Evolutionary conservation across 2,888 invertebrate species (phyloP), one percentile per base, ranked within the genome.

Genomic region (Latrodectus hesperus): DNA sequence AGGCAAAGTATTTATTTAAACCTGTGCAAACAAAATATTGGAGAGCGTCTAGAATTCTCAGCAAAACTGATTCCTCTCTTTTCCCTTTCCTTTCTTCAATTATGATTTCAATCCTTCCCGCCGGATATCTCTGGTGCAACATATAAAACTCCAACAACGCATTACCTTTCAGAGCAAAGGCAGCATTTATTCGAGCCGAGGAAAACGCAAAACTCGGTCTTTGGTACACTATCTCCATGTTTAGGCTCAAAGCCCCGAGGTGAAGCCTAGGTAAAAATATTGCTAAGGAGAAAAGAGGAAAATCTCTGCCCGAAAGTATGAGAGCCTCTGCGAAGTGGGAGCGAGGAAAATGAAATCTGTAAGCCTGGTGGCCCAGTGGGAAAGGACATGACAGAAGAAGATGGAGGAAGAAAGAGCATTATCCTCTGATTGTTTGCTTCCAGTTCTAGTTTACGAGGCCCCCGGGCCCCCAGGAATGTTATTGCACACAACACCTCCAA

Each of bases 391-490:
- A 67, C 82, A 72, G 65, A 72, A 55, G 52, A 53, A 67, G 67
- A 51, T 49, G 38, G 67, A 73, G 64, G 53, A 74, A 81, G 67
- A 74, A 81, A 81, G 73, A 74, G 67, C 74, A 73, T 81, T 81
- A 74, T 67, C 60, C 70, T 68, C 70, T 82, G 82, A 82, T 82
- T 82, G 82, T 82, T 82, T 82, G 82, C 70, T 82, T 70, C 82
- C 60, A 75, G 82, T 75, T 68, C 75, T 75, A 70, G 68, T 75
- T 82, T 82, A 82, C 68, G 70, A 74, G 53, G 82, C 82, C 82
- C 82, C 8, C 14, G 82, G 75, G 82, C 75, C 9, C 38, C 17
- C 53, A 52, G 55, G 73, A 74, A 73, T 73, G 74, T 81, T 73
- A 73, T 81, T 81, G 73, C 81, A 67, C 72, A 74, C 52, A 81